A percentile compares a stretch with the other conserved stretches of the same genome.
phyloP scores from a whole-genome alignment of 2,888 invertebrate genomes.

The Osedax frankpressi region DNA sequence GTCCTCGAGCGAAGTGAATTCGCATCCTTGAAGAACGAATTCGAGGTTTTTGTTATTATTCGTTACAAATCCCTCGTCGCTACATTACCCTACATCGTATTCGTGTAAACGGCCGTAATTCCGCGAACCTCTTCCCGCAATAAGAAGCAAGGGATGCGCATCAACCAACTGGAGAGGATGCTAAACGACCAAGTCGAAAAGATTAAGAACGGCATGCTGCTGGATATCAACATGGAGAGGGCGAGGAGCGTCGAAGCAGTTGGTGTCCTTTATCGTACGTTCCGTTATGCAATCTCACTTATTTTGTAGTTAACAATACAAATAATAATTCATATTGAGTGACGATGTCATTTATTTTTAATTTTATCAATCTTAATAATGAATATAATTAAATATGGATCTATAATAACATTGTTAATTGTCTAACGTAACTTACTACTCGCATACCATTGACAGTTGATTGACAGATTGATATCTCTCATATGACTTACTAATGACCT shows the following conservation, averaged over 20 bases:
- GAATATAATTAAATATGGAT: neutral
- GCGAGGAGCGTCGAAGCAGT: constrained; percentile 42
- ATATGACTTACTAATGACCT: constrained; percentile 15
- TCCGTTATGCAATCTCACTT: too few species aligned
- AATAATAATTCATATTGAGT: too few species aligned
- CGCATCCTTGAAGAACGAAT: constrained; percentile 41
- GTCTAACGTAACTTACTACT: too few species aligned
- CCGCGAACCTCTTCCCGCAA: too few species aligned
- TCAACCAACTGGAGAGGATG: constrained; percentile 33
- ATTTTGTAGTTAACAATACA: too few species aligned
- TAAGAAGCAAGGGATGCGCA: constrained; percentile 36
- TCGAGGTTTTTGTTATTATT: too few species aligned
- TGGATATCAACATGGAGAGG: constrained; percentile 44
- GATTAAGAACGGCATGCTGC: constrained; percentile 35
- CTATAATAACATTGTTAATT: neutral
- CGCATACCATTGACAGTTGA: neutral
- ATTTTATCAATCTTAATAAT: neutral
- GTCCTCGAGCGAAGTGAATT: constrained; percentile 46
- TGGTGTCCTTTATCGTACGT: constrained; percentile 25
- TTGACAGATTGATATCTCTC: neutral
- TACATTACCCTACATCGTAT: too few species aligned
- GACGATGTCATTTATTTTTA: too few species aligned
- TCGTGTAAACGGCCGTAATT: too few species aligned
- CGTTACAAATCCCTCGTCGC: too few species aligned
- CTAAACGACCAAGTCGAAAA: constrained; percentile 39